Conservation (phyloP, 2,797 vertebrate species). For the Acanthurus tractus region DNA sequence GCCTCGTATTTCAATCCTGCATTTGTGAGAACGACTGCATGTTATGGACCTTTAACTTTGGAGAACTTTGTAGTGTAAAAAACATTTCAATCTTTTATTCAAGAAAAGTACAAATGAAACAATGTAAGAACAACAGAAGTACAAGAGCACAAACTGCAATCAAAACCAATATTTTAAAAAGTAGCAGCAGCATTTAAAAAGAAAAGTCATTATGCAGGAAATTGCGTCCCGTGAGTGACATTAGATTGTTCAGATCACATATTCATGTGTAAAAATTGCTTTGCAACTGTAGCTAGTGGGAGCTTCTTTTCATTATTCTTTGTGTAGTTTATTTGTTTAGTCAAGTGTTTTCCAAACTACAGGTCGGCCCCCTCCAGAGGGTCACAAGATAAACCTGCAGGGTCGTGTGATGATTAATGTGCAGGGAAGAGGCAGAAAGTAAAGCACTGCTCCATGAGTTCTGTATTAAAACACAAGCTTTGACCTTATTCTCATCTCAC, state of each 20-base stretch:
- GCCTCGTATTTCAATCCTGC: conserved; percentile 11
- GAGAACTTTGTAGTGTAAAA: too few relatives aligned
- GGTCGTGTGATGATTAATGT: neutral
- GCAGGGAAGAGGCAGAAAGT: neutral
- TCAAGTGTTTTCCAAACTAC: neutral
- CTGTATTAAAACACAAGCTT: neutral
- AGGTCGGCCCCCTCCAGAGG: neutral
- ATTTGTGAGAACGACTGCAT: conserved; percentile 4
- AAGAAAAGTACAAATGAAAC: neutral
- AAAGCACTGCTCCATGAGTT: neutral
- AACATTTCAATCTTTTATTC: neutral
- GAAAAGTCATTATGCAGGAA: neutral
- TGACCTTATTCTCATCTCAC: neutral
- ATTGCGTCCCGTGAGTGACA: neutral
- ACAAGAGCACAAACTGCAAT: neutral
- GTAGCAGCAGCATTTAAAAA: neutral
- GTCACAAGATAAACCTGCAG: neutral
- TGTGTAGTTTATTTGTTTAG: neutral
- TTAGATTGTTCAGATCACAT: neutral
- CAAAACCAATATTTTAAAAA: neutral
- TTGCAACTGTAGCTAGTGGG: neutral
- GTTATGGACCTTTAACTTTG: too few relatives aligned
- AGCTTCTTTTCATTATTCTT: neutral
- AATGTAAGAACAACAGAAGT: too few relatives aligned
- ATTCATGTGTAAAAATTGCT: neutral